A percentile compares a stretch with the other conserved stretches of the same genome.
Conservation (phyloP, 2,888 invertebrate genomes). For the Ecdyonurus torrentis region DNA sequence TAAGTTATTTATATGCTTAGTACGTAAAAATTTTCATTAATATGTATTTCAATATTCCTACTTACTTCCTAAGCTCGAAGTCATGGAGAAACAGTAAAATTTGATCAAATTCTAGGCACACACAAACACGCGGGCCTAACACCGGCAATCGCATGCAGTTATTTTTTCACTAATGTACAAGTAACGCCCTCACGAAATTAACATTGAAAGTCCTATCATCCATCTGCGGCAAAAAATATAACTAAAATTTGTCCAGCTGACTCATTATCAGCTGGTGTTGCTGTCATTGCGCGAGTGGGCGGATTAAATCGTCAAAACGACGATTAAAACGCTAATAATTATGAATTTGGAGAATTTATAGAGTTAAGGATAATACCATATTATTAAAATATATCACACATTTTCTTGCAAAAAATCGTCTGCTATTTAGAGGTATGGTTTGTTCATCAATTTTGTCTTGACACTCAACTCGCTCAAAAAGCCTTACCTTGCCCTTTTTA, state of each 20-base stretch:
- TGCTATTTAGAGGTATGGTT: no score
- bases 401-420: no score
- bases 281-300: neutral
- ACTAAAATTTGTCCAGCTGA: neutral
- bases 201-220: neutral
- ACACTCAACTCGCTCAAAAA: no score
- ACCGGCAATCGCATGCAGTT: neutral
- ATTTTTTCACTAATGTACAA: neutral
- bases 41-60: neutral
- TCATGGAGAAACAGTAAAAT: neutral
- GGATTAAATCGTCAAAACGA: no score
- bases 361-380: no score
- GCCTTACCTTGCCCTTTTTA: no score
- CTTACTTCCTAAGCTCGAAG: neutral
- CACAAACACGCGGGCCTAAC: neutral
- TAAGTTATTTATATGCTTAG: neutral
- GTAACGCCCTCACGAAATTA: neutral
- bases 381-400: no score
- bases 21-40: neutral
- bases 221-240: neutral
- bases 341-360: no score
- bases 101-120: neutral
- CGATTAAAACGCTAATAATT: no score
- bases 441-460: no score
- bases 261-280: neutral